phyloP scores from a whole-genome alignment of 2,888 invertebrate species.

The Anaspis maculata region DNA sequence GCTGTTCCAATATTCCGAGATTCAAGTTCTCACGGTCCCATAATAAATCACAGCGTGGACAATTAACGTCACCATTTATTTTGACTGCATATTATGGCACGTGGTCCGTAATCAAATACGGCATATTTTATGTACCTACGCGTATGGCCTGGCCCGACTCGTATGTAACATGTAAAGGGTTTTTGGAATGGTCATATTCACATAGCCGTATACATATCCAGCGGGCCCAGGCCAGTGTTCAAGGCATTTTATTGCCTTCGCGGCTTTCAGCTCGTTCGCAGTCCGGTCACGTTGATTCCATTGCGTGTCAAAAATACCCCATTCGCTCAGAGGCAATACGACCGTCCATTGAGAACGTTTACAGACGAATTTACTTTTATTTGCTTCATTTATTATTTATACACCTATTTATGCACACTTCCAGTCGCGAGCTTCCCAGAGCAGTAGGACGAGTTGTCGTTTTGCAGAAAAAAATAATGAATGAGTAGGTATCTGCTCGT shows the following conservation, averaged over 20 bases:
- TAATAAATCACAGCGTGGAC: slow-evolving; percentile 1
- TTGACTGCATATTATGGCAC: not conserved
- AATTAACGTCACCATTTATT: slow-evolving; percentile 5
- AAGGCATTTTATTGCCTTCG: slow-evolving; percentile 15
- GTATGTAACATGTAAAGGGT: slow-evolving; percentile 18
- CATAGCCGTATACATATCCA: slow-evolving; percentile 1
- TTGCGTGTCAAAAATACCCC: slow-evolving; percentile 12
- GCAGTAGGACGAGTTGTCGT: too few species aligned
- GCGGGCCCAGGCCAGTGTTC: slow-evolving; percentile 7
- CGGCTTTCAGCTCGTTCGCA: slow-evolving; percentile 10
- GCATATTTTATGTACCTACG: not conserved
- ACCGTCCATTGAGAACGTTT: slow-evolving; percentile 8
- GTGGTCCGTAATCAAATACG: not conserved
- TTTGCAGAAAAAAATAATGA: too few species aligned
- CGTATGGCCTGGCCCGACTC: too few species aligned
- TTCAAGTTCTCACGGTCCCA: not conserved
- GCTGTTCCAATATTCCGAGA: too few species aligned
- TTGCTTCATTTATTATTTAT: not conserved
- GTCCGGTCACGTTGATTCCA: slow-evolving; percentile 13
- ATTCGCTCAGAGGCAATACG: too few species aligned
- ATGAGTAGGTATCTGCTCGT: too few species aligned
- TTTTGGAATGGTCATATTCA: slow-evolving; percentile 16
- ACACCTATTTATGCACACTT: too few species aligned
- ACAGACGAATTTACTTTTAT: slow-evolving; percentile 1
- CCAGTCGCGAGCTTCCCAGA: too few species aligned